Percentiles rank a stretch among this genome's conserved stretches.
phyloP scores from a whole-genome alignment of 2,113 vertebrate genomes.

The Melanotaenia duboulayi region DNA sequence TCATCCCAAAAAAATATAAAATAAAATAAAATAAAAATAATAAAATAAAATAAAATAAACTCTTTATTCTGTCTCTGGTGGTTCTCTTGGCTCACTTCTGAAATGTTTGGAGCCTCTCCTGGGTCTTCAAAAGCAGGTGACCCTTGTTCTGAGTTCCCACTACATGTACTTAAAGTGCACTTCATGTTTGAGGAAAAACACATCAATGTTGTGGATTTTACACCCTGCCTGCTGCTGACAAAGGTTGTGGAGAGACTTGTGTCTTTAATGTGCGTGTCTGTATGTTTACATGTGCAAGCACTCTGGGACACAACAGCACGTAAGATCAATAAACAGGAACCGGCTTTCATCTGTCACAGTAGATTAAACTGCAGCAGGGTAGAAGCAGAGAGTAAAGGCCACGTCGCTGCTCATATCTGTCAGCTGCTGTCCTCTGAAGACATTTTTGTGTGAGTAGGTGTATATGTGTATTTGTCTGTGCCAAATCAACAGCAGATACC shows the following conservation, averaged over 20 bases:
- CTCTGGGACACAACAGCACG: conserved; percentile 7
- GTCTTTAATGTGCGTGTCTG: not conserved
- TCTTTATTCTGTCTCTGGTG: conserved; percentile 27
- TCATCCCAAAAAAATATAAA: no score
- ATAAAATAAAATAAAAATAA: no score
- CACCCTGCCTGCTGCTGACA: conserved; percentile 16
- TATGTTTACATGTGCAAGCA: conserved; percentile 9
- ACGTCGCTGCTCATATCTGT: conserved; percentile 2
- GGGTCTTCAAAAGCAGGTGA: conserved; percentile 32
- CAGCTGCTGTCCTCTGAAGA: not conserved
- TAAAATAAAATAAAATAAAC: not conserved
- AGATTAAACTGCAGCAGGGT: conserved; percentile 28
- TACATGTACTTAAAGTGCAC: conserved; percentile 10
- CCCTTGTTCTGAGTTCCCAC: conserved; percentile 9
- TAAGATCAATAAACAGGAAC: conserved; percentile 72
- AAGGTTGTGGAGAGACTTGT: not conserved
- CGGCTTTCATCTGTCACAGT: conserved; percentile 56
- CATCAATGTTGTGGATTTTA: conserved; percentile 13
- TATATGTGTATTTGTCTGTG: not conserved
- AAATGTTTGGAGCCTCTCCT: conserved; percentile 15
- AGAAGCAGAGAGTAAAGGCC: conserved; percentile 19
- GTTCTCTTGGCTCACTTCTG: conserved; percentile 5
- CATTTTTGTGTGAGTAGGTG: not conserved
- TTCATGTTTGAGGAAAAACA: conserved; percentile 8
- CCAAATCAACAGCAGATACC: conserved; percentile 50